These are phyloP conservation scores for Oryzias curvinotus DNA, from an alignment of 2,113 vertebrate species.

Conservation along the genomic window DNA sequence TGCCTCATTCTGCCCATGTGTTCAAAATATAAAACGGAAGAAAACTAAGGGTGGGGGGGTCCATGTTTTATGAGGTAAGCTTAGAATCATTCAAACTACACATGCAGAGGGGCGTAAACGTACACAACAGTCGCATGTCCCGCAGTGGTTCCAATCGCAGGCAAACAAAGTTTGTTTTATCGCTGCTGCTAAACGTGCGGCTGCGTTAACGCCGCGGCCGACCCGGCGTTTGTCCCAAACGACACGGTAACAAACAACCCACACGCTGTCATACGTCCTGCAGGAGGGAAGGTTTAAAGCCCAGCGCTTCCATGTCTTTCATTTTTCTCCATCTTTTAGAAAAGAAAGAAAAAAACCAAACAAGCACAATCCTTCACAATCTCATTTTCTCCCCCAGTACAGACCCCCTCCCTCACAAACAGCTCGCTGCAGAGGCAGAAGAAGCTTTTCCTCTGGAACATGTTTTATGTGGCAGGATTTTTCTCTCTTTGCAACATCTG, in stretches of 20 bases:
- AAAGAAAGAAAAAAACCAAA: too few species aligned
- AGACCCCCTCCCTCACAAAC: conserved; percentile 63
- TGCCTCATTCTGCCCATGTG: conserved; percentile 64
- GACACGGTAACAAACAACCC: too few species aligned
- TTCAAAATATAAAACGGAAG: conserved; percentile 38
- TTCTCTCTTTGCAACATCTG: conserved; percentile 85
- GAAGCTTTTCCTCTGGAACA: conserved; percentile 81
- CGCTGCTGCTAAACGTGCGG: conserved; percentile 21
- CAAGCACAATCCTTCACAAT: conserved; percentile 12
- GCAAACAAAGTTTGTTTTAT: conserved; percentile 18
- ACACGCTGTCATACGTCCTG: too few species aligned
- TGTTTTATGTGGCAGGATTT: conserved; percentile 84
- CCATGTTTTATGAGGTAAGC: conserved; percentile 49
- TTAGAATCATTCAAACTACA: conserved; percentile 63
- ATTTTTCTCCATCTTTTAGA: not conserved
- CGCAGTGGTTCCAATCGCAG: conserved; percentile 39
- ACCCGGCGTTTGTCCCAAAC: too few species aligned
- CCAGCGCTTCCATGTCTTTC: conserved; percentile 19
- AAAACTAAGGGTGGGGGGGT: conserved; percentile 11
- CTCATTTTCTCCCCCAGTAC: conserved; percentile 60
- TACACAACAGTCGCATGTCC: conserved; percentile 41
- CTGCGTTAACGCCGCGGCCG: not conserved
- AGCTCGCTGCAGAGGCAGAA: conserved; percentile 57
- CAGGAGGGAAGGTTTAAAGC: not conserved
- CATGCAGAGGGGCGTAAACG: conserved; percentile 27